These are phyloP conservation scores for Lissonota sp. DNA, from an alignment of 2,888 invertebrate genomes.

Conservation along the genomic window DNA sequence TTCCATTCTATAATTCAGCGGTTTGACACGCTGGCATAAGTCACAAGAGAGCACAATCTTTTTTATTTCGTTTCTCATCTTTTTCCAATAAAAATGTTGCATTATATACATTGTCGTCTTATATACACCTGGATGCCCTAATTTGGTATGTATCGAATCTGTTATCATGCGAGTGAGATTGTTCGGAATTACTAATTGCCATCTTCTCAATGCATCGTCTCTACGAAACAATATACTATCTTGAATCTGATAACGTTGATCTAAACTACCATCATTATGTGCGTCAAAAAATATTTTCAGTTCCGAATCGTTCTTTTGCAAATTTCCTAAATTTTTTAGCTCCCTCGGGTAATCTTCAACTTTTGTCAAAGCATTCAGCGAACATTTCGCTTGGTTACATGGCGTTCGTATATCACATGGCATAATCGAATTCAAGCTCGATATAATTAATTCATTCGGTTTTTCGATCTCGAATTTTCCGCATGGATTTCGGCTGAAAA, in stretches of 20 bases:
- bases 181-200: slow-evolving; percentile 43
- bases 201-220: not conserved
- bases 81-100: slow-evolving; percentile 31
- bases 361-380: too few species aligned
- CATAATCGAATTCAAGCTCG: too few species aligned
- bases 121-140: slow-evolving; percentile 21
- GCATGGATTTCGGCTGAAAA: not conserved
- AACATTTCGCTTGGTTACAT: too few species aligned
- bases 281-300: too few species aligned
- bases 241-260: too few species aligned
- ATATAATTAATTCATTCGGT: too few species aligned
- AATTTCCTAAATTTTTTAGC: too few species aligned
- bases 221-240: too few species aligned
- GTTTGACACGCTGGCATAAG: slow-evolving; percentile 48
- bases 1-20: slow-evolving; percentile 22
- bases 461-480: not conserved
- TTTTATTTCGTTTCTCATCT: slow-evolving; percentile 13
- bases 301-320: too few species aligned
- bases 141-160: slow-evolving; percentile 10
- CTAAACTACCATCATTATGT: too few species aligned
- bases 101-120: slow-evolving; percentile 33
- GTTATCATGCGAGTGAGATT: slow-evolving; percentile 12
- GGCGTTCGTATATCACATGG: too few species aligned
- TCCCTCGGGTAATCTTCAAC: too few species aligned
- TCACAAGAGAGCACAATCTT: slow-evolving; percentile 28